These are phyloP conservation scores for Pseudorhombus dupliciocellatus DNA, from an alignment of 2,113 vertebrate species.

Conservation along the genomic window DNA sequence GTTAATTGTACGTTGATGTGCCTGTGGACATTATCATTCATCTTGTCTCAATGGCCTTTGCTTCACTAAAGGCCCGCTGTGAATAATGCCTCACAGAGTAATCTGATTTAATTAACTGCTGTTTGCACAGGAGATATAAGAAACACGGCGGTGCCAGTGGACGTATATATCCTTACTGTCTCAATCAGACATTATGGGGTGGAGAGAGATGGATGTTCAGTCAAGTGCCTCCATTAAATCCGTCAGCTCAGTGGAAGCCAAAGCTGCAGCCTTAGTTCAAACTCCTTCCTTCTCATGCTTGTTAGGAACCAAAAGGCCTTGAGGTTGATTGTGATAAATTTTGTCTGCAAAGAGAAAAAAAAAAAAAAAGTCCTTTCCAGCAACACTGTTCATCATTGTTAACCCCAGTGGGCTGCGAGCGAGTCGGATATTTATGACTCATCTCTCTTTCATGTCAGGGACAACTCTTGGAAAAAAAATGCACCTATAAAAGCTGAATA, in stretches of 20 bases:
- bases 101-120: slow-evolving; percentile 46
- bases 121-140: not conserved
- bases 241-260: slow-evolving; percentile 6
- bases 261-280: slow-evolving; percentile 21
- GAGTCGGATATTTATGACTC: slow-evolving; percentile 36
- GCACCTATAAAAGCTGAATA: slow-evolving; percentile 8
- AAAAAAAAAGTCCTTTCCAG: slow-evolving; percentile 20
- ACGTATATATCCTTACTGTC: not conserved
- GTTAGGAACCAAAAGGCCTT: slow-evolving; percentile 56
- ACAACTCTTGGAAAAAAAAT: slow-evolving; percentile 7
- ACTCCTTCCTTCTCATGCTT: slow-evolving; percentile 45
- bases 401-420: slow-evolving; percentile 31
- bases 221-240: slow-evolving; percentile 16
- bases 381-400: slow-evolving; percentile 48
- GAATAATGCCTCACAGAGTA: slow-evolving; percentile 4
- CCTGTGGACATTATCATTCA: slow-evolving; percentile 12
- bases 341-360: slow-evolving; percentile 34
- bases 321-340: slow-evolving; percentile 62
- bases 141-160: not conserved
- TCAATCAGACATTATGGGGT: not conserved
- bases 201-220: slow-evolving; percentile 10
- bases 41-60: slow-evolving; percentile 10
- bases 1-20: slow-evolving; percentile 25
- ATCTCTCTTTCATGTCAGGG: slow-evolving; percentile 10
- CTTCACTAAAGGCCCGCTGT: not conserved